Evolutionary conservation across 2,113 vertebrate genomes (phyloP), one percentile per base, ranked within the genome.

Genomic region (Piaya cayana): DNA sequence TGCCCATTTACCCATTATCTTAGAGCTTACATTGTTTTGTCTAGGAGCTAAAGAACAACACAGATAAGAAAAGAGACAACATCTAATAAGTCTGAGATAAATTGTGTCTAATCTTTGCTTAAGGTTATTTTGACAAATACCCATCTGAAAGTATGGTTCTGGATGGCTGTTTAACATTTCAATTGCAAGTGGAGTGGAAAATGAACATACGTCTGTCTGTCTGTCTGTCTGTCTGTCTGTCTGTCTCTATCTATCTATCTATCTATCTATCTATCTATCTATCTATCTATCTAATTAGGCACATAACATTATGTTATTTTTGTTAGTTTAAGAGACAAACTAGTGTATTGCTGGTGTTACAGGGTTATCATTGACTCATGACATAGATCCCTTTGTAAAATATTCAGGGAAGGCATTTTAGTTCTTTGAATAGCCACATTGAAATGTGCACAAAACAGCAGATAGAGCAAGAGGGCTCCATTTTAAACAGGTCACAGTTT

Each of bases 51-150:
- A 74, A 88, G n/a, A 63, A 74, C 59, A 80, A 53, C 10, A 52
- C 30, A 80, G 88, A 86, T 71, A 58, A 72, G 34, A 92, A 76
- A 94, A 90, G 49, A 71, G 19, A 29, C 42, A 58, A 9, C 56
- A 84, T 87, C 45, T 82, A 93, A 82, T 77, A 88, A 89, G 16
- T 6, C 20, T 43, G 42, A 91, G 63, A 93, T 75, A 88, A 92
- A 88, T 69, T 3, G 6, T 29, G 12, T 64, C 88, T 95, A 56
- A 75, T 78, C n/a, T 92, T 36, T 81, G 5, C 5, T 69, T 47
- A 67, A 69, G 42, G 13, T 45, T 5, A 56, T 83, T 93, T 93
- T 75, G 15, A 93, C 79, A 74, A 82, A 82, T 52, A 20, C 45
- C 30, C 15, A 1, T 58, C 34, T 86, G 43, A 49, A 55, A 50